A percentile compares a stretch with the other conserved stretches of the same genome.
These are phyloP conservation scores for Pseudomyrmex gracilis DNA, from an alignment of 1,140 invertebrate genomes.

Conservation along the genomic window DNA sequence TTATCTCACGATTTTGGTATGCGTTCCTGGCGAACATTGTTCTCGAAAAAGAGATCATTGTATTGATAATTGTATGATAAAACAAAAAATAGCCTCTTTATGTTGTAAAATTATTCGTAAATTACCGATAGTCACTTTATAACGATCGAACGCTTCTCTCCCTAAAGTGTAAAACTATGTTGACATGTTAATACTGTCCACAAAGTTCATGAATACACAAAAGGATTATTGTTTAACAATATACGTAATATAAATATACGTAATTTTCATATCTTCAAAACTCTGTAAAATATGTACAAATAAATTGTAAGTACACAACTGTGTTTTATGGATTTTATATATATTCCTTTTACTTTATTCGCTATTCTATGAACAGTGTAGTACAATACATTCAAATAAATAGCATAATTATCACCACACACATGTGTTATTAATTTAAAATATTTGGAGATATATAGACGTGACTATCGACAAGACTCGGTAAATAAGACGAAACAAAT, in stretches of 20 bases:
- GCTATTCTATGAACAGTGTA: constrained; percentile 18
- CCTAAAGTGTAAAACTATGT: constrained; percentile 24
- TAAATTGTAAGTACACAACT: constrained; percentile 12
- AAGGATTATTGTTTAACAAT: constrained; percentile 15
- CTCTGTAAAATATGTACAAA: background rate
- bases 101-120: constrained; percentile 16
- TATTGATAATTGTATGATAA: constrained; percentile 30
- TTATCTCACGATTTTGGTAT: constrained; percentile 51
- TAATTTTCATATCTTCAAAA: constrained; percentile 1
- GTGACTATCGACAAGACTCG: constrained; percentile 43
- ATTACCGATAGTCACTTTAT: constrained; percentile 32
- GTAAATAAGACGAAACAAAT: constrained; percentile 16
- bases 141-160: background rate
- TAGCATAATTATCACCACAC: background rate
- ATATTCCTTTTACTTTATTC: background rate
- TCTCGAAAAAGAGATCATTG: constrained; percentile 51
- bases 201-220: constrained; percentile 9
- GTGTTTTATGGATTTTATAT: background rate
- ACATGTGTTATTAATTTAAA: constrained; percentile 13
- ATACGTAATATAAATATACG: background rate
- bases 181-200: constrained; percentile 19
- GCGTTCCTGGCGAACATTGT: constrained; percentile 11
- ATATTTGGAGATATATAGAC: background rate
- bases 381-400: constrained; percentile 29
- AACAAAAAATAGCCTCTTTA: constrained; percentile 63